phyloP scores from a whole-genome alignment of 1,140 invertebrate genomes.

The Helicoverpa armigera region DNA sequence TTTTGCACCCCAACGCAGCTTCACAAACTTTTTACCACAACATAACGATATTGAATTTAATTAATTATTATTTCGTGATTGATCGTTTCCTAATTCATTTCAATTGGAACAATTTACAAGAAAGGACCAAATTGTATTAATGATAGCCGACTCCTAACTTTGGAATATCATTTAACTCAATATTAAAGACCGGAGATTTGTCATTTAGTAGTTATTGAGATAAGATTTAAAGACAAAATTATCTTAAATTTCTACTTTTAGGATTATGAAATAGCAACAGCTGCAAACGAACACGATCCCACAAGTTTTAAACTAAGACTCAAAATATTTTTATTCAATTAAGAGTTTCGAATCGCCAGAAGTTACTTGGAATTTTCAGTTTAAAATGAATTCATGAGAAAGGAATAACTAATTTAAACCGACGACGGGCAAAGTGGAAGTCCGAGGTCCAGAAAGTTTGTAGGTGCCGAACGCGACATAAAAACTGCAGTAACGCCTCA shows the following conservation, averaged over 20 bases:
- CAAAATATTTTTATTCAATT: slow-evolving; percentile 42
- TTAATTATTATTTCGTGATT: background rate
- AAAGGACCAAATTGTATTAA: background rate
- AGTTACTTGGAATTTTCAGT: slow-evolving; percentile 32
- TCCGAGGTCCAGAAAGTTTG: no score
- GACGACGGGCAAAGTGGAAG: background rate
- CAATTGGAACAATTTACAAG: background rate
- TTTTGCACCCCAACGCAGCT: background rate
- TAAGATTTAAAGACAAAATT: slow-evolving; percentile 10
- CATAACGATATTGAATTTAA: background rate
- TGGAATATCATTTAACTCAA: no score
- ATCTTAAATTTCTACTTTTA: slow-evolving; percentile 6
- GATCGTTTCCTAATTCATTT: background rate
- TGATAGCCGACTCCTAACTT: background rate
- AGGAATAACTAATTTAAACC: background rate
- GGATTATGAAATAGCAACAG: slow-evolving; percentile 22
- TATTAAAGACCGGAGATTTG: no score
- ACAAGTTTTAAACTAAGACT: slow-evolving; percentile 33
- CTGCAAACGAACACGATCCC: slow-evolving; percentile 16
- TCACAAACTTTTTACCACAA: background rate
- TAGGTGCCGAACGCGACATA: no score
- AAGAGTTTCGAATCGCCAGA: slow-evolving; percentile 29
- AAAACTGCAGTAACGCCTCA: background rate
- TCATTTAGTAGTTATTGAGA: background rate
- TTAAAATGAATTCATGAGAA: slow-evolving; percentile 31